phyloP scores from a whole-genome alignment of 2,888 invertebrate species.

The Nudaria mundana region DNA sequence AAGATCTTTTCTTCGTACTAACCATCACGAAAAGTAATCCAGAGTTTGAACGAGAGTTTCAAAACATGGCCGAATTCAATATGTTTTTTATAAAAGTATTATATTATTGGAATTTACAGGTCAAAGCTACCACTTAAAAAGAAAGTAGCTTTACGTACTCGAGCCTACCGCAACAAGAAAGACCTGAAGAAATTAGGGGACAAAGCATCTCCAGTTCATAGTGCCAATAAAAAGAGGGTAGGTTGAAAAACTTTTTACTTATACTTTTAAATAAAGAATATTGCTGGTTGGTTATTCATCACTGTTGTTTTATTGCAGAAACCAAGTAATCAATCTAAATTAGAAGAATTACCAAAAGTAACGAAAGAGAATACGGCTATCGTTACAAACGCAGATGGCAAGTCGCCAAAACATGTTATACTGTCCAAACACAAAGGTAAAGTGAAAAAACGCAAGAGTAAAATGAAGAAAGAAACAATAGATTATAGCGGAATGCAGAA shows the following conservation, averaged over 20 bases:
- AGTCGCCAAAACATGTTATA: conserved; percentile 79
- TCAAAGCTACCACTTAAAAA: conserved; percentile 93
- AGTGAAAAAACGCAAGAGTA: conserved; percentile 78
- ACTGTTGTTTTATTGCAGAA: conserved; percentile 48
- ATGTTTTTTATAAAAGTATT: not conserved
- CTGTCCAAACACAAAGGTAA: conserved; percentile 73
- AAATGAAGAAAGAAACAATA: conserved; percentile 87
- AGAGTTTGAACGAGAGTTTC: no score
- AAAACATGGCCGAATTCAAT: no score
- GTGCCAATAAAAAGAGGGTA: conserved; percentile 73
- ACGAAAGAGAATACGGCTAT: conserved; percentile 66
- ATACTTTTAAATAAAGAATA: not conserved
- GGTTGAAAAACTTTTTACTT: conserved; percentile 23
- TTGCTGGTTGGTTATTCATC: not conserved
- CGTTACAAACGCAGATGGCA: conserved; percentile 76
- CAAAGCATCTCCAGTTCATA: conserved; percentile 68
- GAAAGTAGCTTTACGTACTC: conserved; percentile 86
- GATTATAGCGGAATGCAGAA: conserved; percentile 88
- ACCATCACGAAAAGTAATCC: no score
- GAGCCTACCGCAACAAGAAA: conserved; percentile 80
- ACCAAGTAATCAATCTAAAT: conserved; percentile 57
- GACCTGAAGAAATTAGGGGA: conserved; percentile 66
- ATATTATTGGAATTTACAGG: conserved; percentile 52
- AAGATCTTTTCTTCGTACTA: no score
- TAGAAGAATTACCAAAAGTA: conserved; percentile 60